These are phyloP conservation scores for Synergus umbraculus DNA, from an alignment of 2,888 invertebrate genomes.

Conservation along the genomic window DNA sequence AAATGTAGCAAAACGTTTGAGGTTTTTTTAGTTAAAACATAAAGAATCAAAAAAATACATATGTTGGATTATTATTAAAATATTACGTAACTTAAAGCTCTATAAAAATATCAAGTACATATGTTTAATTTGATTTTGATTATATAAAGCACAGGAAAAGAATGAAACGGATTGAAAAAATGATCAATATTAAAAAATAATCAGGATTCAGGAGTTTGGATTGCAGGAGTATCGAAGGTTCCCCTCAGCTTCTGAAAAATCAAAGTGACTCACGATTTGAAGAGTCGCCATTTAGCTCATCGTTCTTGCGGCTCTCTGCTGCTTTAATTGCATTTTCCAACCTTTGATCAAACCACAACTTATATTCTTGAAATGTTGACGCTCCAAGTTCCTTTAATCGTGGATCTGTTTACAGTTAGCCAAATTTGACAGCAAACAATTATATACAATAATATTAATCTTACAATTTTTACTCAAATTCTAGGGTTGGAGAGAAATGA, in stretches of 20 bases:
- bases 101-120: background rate
- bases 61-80: no score
- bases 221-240: background rate
- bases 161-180: background rate
- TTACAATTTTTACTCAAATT: background rate
- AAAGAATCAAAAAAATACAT: background rate
- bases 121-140: background rate
- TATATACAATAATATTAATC: background rate
- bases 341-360: slow-evolving; percentile 88
- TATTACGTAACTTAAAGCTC: background rate
- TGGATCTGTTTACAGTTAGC: slow-evolving; percentile 82
- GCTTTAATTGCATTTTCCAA: slow-evolving; percentile 92
- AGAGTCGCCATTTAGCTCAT: slow-evolving; percentile 58
- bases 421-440: slow-evolving; percentile 32
- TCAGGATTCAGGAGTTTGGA: slow-evolving; percentile 2
- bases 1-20: slow-evolving; percentile 40
- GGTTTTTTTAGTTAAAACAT: slow-evolving; percentile 29
- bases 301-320: slow-evolving; percentile 78
- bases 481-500: slow-evolving; percentile 8
- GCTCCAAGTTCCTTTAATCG: slow-evolving; percentile 86
- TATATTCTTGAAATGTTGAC: slow-evolving; percentile 85
- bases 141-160: background rate
- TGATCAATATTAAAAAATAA: background rate
- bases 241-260: slow-evolving; percentile 1
- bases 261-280: slow-evolving; percentile 66